These are phyloP conservation scores for Colostygia pectinataria DNA, from an alignment of 2,888 invertebrate species.

Conservation along the genomic window DNA sequence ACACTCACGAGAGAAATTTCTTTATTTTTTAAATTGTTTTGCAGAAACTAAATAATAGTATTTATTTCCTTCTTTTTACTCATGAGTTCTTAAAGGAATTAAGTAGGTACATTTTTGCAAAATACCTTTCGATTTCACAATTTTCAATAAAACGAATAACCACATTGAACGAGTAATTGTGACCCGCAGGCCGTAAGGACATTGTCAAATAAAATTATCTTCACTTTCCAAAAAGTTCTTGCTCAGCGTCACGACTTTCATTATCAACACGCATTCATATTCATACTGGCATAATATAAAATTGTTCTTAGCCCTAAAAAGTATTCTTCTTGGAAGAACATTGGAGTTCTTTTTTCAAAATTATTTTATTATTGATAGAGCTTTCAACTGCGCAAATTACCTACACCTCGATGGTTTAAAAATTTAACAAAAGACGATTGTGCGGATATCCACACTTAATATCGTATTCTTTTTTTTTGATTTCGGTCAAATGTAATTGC, in stretches of 20 bases:
- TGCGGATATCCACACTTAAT: slow-evolving; percentile 42
- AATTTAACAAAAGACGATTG: slow-evolving; percentile 58
- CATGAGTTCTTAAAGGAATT: too few relatives aligned
- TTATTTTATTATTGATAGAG: slow-evolving; percentile 21
- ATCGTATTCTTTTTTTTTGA: slow-evolving; percentile 20
- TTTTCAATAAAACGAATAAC: background rate
- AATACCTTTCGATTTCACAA: background rate
- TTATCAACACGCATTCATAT: slow-evolving; percentile 6
- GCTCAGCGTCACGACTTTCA: slow-evolving; percentile 49
- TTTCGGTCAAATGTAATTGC: slow-evolving; percentile 29
- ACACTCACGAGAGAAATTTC: too few relatives aligned
- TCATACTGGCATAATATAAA: slow-evolving; percentile 5
- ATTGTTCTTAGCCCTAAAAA: slow-evolving; percentile 1
- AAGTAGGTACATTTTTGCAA: too few relatives aligned
- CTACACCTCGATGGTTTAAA: slow-evolving; percentile 38
- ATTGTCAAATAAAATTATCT: slow-evolving; percentile 3
- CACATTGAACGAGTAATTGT: background rate
- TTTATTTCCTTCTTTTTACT: too few relatives aligned
- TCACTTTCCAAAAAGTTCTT: slow-evolving; percentile 8
- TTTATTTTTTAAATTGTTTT: too few relatives aligned
- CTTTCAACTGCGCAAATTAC: slow-evolving; percentile 29
- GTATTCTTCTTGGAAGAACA: slow-evolving; percentile 4
- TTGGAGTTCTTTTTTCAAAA: slow-evolving; percentile 17
- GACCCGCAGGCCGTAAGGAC: background rate
- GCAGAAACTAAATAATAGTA: too few relatives aligned